Evolutionary conservation across 2,797 vertebrate species (phyloP), one percentile per base, ranked within the genome.

Genomic region (Platalea minor): DNA sequence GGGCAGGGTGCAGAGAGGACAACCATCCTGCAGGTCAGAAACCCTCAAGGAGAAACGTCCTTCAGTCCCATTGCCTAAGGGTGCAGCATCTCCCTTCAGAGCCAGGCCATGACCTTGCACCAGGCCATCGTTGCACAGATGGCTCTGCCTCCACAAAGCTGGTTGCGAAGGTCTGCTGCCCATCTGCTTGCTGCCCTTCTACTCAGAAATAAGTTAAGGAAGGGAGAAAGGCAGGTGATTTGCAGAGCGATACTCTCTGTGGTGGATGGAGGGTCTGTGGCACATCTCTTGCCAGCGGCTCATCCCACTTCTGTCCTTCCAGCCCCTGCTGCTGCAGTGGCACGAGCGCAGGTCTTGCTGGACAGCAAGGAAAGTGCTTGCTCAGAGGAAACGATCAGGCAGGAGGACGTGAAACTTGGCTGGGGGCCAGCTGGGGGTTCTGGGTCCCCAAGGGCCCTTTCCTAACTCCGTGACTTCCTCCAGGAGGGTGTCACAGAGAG

Each of bases 391-490:
- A 51, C 10, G 21, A 21, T 2, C 8, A 4, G 54, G 45, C 76
- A 90, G 64, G 35, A 85, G 94, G 96, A 96, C 95, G 68, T 94
- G 94, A 96, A 95, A 97, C 77, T 83, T 2, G 7, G 26, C 68
- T 13, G 9, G 25, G 56, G 12, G 10, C 10, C 91, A 85, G 46
- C 8, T 41, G 35, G 39, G 29, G 18, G 57, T 68, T 89, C 33
- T 28, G 54, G 6, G 13, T 54, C 31, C 29, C 33, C 26, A 11
- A 3, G 6, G 33, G 28, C 64, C 21, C 29, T 75, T 69, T 95
- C 88, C 80, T 19, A 24, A 59, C 17, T 8, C 33, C 2, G 41
- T 2, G 6, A 82, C 94, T 97, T 97, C 96, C 97, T 43, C 61
- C 0, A 0, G 8, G 21, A 51, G n/a, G 29, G 15, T 64, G 74